phyloP scores from a whole-genome alignment of 1,140 invertebrate species.

The Cherax quadricarinatus region DNA sequence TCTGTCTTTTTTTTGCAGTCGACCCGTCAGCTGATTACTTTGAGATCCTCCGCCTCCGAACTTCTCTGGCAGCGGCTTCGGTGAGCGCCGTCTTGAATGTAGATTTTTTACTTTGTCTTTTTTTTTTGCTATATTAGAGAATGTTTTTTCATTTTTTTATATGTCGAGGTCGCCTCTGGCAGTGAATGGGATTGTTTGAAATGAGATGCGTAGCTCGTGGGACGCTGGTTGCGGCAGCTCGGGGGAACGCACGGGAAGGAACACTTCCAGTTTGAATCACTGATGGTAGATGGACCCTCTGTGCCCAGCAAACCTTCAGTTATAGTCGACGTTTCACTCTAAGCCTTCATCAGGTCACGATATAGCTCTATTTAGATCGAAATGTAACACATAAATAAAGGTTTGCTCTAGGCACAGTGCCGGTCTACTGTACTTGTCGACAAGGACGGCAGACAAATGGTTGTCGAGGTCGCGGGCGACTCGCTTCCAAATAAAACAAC shows the following conservation, averaged over 20 bases:
- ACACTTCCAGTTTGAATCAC: neutral
- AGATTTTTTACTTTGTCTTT: neutral
- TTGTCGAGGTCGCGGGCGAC: constrained; percentile 10
- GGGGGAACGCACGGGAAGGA: neutral
- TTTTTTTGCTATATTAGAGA: too few species aligned
- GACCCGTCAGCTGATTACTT: neutral
- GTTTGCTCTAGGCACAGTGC: neutral
- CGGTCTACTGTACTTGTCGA: too few species aligned
- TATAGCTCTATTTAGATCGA: neutral
- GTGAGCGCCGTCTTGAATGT: neutral
- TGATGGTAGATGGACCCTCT: too few species aligned
- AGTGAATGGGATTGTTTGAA: too few species aligned
- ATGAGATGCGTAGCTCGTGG: too few species aligned
- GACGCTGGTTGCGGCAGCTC: too few species aligned
- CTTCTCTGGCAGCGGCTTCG: neutral
- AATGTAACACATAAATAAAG: too few species aligned
- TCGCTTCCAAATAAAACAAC: constrained; percentile 32
- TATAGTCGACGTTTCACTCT: too few species aligned
- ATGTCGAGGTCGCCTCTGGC: too few species aligned
- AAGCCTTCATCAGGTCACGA: neutral
- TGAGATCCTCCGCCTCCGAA: neutral
- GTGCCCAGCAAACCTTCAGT: too few species aligned
- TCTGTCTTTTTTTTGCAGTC: neutral
- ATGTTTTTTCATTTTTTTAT: too few species aligned
- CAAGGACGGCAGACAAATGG: neutral